These are phyloP conservation scores for Agelaius tricolor DNA, from an alignment of 2,113 vertebrate genomes.

Conservation along the genomic window DNA sequence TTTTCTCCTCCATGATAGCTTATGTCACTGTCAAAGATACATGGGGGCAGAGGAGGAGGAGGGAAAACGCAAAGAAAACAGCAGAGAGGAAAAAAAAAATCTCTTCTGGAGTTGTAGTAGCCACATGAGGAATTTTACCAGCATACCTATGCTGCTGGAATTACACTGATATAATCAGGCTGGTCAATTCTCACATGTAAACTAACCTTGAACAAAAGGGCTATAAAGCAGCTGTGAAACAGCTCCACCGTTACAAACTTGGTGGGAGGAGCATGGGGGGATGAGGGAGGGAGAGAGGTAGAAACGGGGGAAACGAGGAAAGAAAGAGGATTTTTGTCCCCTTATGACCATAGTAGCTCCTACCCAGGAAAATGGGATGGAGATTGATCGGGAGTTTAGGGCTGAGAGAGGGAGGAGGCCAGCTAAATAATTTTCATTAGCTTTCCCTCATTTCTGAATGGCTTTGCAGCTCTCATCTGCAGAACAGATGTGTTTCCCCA, in stretches of 20 bases:
- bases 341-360: not conserved
- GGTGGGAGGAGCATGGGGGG: not conserved
- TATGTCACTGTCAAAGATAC: conserved; percentile 15
- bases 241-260: not conserved
- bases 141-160: not conserved
- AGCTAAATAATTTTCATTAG: not conserved
- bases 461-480: conserved; percentile 24
- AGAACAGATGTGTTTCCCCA: conserved; percentile 43
- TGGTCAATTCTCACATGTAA: not conserved
- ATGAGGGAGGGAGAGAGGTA: not conserved
- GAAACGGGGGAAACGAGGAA: not conserved
- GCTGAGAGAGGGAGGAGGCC: not conserved
- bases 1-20: not conserved
- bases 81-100: not conserved
- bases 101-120: not conserved
- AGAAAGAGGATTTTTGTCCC: not conserved
- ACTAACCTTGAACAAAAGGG: not conserved
- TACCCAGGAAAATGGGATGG: accelerated
- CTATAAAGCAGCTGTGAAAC: not conserved
- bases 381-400: not conserved
- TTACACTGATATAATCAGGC: not conserved
- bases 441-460: not conserved
- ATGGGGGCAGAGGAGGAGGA: not conserved
- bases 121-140: not conserved
- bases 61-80: not conserved